phyloP scores from a whole-genome alignment of 1,140 invertebrate species.

The Ditylenchus dipsaci region DNA sequence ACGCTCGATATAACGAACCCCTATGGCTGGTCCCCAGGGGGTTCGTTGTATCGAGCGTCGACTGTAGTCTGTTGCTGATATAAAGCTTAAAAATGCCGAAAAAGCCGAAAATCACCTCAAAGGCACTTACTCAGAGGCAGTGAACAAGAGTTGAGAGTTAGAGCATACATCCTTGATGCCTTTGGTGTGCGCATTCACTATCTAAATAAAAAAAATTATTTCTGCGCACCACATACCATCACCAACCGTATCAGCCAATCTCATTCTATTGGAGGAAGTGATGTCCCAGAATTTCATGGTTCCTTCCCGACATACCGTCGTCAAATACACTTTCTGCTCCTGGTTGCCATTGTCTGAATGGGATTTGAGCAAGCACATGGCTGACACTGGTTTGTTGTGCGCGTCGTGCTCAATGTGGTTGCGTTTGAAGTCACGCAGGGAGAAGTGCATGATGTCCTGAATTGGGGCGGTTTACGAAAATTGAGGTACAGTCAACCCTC shows the following conservation, averaged over 20 bases:
- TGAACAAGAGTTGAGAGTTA: not conserved
- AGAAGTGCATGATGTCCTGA: slow-evolving; percentile 1
- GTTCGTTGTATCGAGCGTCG: no score
- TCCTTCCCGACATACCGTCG: not conserved
- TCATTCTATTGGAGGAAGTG: not conserved
- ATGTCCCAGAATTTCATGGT: slow-evolving; percentile 1
- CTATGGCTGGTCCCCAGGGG: no score
- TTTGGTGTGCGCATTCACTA: not conserved
- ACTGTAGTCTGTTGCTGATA: no score
- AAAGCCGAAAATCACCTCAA: no score
- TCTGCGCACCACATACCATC: not conserved
- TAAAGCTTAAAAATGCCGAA: not conserved
- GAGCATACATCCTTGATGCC: not conserved
- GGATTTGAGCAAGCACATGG: not conserved
- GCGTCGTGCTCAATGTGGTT: not conserved
- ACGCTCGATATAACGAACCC: no score
- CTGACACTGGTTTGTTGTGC: slow-evolving; percentile 1
- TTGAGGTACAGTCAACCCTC: no score
- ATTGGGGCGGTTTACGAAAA: not conserved
- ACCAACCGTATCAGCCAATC: not conserved
- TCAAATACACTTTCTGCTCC: not conserved
- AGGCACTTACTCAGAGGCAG: not conserved
- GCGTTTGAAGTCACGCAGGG: slow-evolving; percentile 1
- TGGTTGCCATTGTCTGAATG: not conserved
- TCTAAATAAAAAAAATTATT: not conserved